Conservation (phyloP, 2,888 invertebrate genomes). For the Thymelicus acteon region DNA sequence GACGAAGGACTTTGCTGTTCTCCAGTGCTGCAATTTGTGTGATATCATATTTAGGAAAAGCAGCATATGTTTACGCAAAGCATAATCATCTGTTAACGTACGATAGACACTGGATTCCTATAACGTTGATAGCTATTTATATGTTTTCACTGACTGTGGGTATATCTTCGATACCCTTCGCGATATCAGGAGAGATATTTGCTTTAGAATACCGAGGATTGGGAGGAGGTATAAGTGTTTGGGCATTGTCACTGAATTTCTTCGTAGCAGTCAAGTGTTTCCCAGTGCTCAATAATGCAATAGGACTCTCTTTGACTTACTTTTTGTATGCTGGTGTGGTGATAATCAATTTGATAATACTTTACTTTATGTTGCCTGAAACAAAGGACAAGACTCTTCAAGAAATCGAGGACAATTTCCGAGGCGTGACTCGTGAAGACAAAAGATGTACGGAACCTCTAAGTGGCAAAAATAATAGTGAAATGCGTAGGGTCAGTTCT, state of each 20-base stretch:
- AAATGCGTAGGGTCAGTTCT: slow-evolving; percentile 69
- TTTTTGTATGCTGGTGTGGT: slow-evolving; percentile 84
- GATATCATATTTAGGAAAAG: slow-evolving; percentile 83
- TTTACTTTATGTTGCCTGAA: slow-evolving; percentile 87
- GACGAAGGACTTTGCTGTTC: slow-evolving; percentile 85
- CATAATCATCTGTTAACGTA: slow-evolving; percentile 58
- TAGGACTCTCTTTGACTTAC: slow-evolving; percentile 86
- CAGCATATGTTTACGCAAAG: slow-evolving; percentile 70
- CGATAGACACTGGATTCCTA: slow-evolving; percentile 76
- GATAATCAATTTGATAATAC: slow-evolving; percentile 76
- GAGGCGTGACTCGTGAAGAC: slow-evolving; percentile 58
- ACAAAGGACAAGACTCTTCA: slow-evolving; percentile 87
- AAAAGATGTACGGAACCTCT: slow-evolving; percentile 60
- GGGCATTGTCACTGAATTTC: slow-evolving; percentile 86
- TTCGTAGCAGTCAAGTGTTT: slow-evolving; percentile 88
- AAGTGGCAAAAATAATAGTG: slow-evolving; percentile 52
- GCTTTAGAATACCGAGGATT: slow-evolving; percentile 86
- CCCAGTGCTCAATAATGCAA: slow-evolving; percentile 79
- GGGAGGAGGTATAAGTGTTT: slow-evolving; percentile 87
- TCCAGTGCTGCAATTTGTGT: slow-evolving; percentile 85
- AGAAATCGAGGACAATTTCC: slow-evolving; percentile 86
- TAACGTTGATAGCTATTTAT: slow-evolving; percentile 80
- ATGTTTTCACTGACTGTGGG: slow-evolving; percentile 86
- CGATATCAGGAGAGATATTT: slow-evolving; percentile 89
- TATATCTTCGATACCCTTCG: slow-evolving; percentile 88